Conservation (phyloP, 2,113 vertebrate species). For the Sisor rabdophorus region DNA sequence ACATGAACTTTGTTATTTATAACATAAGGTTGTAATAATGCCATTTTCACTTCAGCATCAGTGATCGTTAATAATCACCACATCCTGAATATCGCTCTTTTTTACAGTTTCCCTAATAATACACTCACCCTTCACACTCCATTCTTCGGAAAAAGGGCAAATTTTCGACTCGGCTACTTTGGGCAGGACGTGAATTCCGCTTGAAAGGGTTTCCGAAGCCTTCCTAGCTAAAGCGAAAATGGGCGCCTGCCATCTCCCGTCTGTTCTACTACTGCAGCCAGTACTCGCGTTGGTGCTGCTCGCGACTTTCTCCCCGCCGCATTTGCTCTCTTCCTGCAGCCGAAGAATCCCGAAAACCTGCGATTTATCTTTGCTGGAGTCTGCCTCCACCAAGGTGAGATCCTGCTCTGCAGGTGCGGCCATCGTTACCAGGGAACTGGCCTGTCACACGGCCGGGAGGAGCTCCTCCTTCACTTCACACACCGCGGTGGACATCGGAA, state of each 20-base stretch:
- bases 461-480: constrained; percentile 42
- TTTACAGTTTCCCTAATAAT: neutral
- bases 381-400: constrained; percentile 68
- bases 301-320: constrained; percentile 55
- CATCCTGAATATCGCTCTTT: neutral
- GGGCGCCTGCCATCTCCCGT: constrained; percentile 76
- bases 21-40: neutral
- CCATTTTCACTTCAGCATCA: neutral
- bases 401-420: constrained; percentile 74
- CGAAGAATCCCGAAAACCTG: constrained; percentile 73
- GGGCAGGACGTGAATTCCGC: constrained; percentile 74
- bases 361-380: constrained; percentile 64
- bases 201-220: constrained; percentile 75
- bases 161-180: constrained; percentile 71
- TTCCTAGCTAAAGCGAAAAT: constrained; percentile 77
- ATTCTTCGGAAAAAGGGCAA: constrained; percentile 65
- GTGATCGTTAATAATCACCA: neutral
- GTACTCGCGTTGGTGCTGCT: constrained; percentile 39
- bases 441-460: constrained; percentile 36
- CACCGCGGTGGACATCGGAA: constrained; percentile 38
- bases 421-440: constrained; percentile 55
- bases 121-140: constrained; percentile 68
- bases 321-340: constrained; percentile 70
- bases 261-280: constrained; percentile 34
- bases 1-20: too few species aligned